Base-by-base conservation (phyloP, 2,113 vertebrate genomes). In the Pleuronectes platessa region DNA sequence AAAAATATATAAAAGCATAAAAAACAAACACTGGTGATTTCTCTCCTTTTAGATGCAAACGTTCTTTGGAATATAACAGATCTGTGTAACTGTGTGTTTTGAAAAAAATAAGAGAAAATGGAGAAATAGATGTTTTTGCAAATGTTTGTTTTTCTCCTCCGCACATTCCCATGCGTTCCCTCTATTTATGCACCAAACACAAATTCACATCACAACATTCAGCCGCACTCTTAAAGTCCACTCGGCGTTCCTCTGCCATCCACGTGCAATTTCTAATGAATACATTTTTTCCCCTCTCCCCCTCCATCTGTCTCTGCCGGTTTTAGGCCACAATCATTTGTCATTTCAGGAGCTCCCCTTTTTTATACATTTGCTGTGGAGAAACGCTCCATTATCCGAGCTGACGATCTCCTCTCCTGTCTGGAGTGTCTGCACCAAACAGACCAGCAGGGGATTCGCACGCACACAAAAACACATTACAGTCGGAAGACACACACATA, bases 291-390 rank as follows among this genome's bases (percentile, higher is more conserved):
- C 17, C 79, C 64, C 20, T 83, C 67, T 55, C 61, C 40, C 61
- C 51, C 35, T 63, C 20, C 49, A 26, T 78, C 51, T 68, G 17
- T 82, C 67, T 58, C 61, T 55, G 78, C 59, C 75, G 89, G 82
- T 87, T 91, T 93, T 85, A 87, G 84, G 71, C 89, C 81, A 86
- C 89, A 91, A 91, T 93, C 87, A 90, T 91, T 88, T 85, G 87
- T 91, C 88, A 91, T 92, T 93, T 90, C 86, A 86, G 86, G 73
- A 82, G 74, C 71, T 24, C 77, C 86, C 42, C 26, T 61, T 91
- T 91, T 90, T 87, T 68, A 89, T 81, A 83, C 83, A 78, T 91
- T 88, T 79, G 83, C 89, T 76, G 83, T 53, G 60, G 79, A 91
- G 78, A 91, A 92, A 84, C 55, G 83, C 77, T 85, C 88, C 81